These are phyloP conservation scores for Papilio machaon DNA, from an alignment of 1,140 invertebrate species.

Conservation along the genomic window DNA sequence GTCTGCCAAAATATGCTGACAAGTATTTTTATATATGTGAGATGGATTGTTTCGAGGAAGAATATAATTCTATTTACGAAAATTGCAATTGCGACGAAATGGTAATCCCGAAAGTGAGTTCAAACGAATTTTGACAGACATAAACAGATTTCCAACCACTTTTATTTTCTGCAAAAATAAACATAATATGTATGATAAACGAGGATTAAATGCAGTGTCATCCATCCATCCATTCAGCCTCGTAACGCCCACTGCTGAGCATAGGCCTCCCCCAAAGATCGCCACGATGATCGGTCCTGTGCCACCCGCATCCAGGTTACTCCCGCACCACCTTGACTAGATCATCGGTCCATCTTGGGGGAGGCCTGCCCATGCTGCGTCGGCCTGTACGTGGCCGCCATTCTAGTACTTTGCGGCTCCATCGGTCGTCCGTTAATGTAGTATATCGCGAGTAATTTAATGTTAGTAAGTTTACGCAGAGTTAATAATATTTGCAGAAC, in stretches of 20 bases:
- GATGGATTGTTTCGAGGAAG: neutral
- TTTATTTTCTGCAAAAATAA: no score
- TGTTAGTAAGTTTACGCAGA: neutral
- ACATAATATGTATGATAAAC: neutral
- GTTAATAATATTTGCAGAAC: constrained; percentile 10
- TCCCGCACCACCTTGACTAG: no score
- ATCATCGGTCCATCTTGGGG: no score
- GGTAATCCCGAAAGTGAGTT: neutral
- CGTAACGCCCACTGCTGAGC: no score
- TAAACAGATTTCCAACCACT: neutral
- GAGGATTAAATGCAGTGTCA: neutral
- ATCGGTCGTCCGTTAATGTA: no score
- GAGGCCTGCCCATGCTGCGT: no score
- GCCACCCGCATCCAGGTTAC: no score
- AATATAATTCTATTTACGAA: neutral
- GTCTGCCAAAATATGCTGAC: neutral
- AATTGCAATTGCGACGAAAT: neutral
- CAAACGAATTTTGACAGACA: neutral
- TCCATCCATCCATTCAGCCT: no score
- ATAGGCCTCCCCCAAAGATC: no score
- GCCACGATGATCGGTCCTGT: no score
- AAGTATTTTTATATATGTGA: neutral
- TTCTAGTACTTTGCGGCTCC: no score
- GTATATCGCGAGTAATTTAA: neutral
- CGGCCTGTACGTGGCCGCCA: no score